Evolutionary conservation across 2,113 vertebrate species (phyloP), one percentile per base, ranked within the genome.

Genomic region (Melospiza georgiana): DNA sequence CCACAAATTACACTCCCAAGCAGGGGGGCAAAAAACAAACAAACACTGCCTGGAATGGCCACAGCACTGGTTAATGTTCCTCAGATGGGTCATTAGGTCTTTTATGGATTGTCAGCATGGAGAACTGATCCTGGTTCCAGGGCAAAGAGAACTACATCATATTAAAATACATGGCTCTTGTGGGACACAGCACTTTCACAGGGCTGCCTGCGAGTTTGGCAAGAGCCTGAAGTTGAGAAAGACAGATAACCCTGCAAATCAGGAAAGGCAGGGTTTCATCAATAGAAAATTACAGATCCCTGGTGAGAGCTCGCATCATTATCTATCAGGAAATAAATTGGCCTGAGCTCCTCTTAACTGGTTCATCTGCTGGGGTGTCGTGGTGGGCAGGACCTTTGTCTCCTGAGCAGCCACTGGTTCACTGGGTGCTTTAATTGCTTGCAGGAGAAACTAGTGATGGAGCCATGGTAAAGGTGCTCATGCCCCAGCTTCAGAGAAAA

Each of bases 261-360:
- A 94, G 92, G 81, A 95, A 89, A 96, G 96, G 94, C 94, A 96
- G 90, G 68, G 93, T 97, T 96, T 97, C 96, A 97, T 97, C 97
- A 96, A 92, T 27, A 89, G 97, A 93, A 97, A 97, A 97, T 97
- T 95, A 93, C 82, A 94, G 82, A 94, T 97, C 96, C 95, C 97
- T 17, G 69, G 93, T 89, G 95, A 93, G 95, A 87, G 59, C 87
- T 94, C 82, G 30, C 83, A 93, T 97, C 95, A 87, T 97, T 97
- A 97, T 97, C 96, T 96, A 95, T 97, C 95, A 97, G 71, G 92
- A 85, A 94, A 66, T 77, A 97, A 95, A 97, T 97, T 95, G 94
- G 90, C 89, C 90, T 33, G 84, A 84, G 87, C 5, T 88, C 68
- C 85, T 92, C 89, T 92, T 88, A 96, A 90, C 94, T 74, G 83